These are phyloP conservation scores for Platorchestia sp. DNA, from an alignment of 1,140 invertebrate genomes.

Conservation along the genomic window DNA sequence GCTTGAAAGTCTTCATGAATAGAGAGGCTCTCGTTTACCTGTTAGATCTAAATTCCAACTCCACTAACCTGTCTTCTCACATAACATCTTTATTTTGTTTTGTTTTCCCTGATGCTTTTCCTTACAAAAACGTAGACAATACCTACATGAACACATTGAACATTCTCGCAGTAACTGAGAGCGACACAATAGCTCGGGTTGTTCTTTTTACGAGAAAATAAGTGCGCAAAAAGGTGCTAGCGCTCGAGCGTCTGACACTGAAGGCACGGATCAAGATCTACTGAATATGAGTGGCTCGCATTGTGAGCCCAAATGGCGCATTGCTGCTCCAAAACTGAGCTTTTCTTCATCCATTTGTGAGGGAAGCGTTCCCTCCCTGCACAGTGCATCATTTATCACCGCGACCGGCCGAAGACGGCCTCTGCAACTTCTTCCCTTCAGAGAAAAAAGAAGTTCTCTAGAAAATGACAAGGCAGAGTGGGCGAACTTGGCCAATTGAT, in stretches of 20 bases:
- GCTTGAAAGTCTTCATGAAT: not conserved
- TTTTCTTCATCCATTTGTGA: conserved; percentile 37
- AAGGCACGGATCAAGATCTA: conserved; percentile 1
- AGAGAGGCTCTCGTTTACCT: not conserved
- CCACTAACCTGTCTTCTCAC: not conserved
- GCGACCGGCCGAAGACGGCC: not conserved
- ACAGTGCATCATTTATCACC: conserved; percentile 22
- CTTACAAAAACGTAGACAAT: not conserved
- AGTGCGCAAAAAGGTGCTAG: not conserved
- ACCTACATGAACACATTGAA: not conserved
- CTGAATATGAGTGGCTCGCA: not conserved
- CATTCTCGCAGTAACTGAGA: not conserved
- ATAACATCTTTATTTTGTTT: not conserved
- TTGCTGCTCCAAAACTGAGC: conserved; percentile 21
- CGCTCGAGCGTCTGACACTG: not conserved
- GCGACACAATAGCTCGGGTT: not conserved
- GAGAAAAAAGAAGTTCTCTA: not conserved
- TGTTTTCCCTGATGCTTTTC: not conserved
- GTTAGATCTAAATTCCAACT: not conserved
- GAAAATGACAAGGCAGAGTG: conserved; percentile 43
- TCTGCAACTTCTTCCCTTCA: conserved; percentile 4
- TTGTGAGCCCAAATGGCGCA: not conserved
- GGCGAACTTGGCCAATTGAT: conserved; percentile 34
- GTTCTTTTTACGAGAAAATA: conserved; percentile 2
- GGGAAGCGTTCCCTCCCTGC: not conserved